Base-by-base conservation (phyloP, 2,888 invertebrate genomes). In the Colletes collaris region DNA sequence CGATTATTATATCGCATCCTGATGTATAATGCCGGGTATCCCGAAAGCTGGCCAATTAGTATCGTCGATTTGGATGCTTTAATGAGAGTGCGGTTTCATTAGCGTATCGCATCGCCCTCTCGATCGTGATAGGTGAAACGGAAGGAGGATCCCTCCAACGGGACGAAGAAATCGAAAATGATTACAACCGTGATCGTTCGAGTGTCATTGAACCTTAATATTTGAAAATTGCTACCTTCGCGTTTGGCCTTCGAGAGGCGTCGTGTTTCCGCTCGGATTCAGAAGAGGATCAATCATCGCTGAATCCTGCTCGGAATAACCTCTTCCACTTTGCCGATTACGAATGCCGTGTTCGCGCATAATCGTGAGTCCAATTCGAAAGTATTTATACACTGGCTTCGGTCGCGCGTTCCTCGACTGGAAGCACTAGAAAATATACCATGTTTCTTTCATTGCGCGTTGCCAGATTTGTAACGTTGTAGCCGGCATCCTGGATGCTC, bases 1-100 rank as follows among this genome's bases (percentile, higher is more conserved):
- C 88, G 89, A 91, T 90, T 90, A 91, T 90, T 90, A 87, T 89
- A 91, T 89, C 87, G 89, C 86, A 84, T 78, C 78, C 81, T 86
- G 84, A 86, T 87, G 85, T 85, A 89, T 90, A 91, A 91, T 91
- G 87, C 88, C 82, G 83, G 90, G 84, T 90, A 87, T 89, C 87
- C 86, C 86, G 83, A 86, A 90, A 89, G 84, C 87, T 81, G 76
- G 83, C 88, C 88, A 88, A 88, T 88, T 88, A 89, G 88, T 84
- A 87, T 88, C 85, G 85, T 86, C 85, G 84, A 88, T 86, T 89
- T 86, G 82, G 86, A 83, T 84, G 85, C 81, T 86, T 85, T 88
- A 86, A 88, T 86, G 84, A 86, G 86, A 82, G 86, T 80, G 86
- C 85, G 82, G 82, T 85, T 87, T 87, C 85, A 88, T 88, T 87